Conservation (phyloP, 2,113 vertebrate genomes). For the Petromus typicus region DNA sequence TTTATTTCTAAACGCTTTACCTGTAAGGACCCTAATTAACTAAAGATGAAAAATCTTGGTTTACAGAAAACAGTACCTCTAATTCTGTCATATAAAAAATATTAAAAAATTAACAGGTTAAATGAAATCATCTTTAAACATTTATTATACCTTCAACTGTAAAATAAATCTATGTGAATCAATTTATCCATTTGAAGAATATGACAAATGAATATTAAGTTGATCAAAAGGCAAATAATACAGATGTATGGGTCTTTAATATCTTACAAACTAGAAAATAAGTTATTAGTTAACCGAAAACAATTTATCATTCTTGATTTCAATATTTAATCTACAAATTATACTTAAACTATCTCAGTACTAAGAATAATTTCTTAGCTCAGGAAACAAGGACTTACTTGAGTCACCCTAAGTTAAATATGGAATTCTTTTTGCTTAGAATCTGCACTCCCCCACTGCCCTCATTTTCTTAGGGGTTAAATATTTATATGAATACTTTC, state of each 20-base stretch:
- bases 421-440: neutral
- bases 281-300: slow-evolving; percentile 15
- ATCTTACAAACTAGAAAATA: slow-evolving; percentile 38
- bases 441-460: neutral
- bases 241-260: neutral
- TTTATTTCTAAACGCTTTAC: neutral
- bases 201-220: neutral
- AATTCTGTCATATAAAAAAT: neutral
- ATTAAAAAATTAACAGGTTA: neutral
- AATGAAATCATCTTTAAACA: slow-evolving; percentile 9
- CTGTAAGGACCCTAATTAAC: neutral
- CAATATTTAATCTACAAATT: slow-evolving; percentile 11
- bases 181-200: neutral
- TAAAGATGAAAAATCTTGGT: neutral
- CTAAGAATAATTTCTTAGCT: neutral
- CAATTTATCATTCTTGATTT: slow-evolving; percentile 1
- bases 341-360: neutral
- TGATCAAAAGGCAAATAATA: neutral
- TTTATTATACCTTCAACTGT: neutral
- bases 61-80: neutral
- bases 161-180: slow-evolving; percentile 38
- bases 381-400: neutral
- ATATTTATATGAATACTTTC: slow-evolving; percentile 17
- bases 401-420: neutral
- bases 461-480: slow-evolving; percentile 6